Base-by-base conservation (phyloP, 1,140 invertebrate genomes). In the Euura saliciscinereae region DNA sequence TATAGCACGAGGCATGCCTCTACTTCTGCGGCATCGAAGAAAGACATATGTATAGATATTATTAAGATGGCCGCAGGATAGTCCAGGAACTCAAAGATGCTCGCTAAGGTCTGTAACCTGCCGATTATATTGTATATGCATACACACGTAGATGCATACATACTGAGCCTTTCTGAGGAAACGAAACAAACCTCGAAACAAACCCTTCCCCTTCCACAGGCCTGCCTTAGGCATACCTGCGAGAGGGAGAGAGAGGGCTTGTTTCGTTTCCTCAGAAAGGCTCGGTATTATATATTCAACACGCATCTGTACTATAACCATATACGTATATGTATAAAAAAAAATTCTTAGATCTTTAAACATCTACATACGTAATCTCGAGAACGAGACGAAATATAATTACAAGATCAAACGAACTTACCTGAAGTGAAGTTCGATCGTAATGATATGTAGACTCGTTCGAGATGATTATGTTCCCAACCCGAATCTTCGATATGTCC, bases 221-320 rank as follows among this genome's bases (percentile, higher is more conserved):
- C n/a, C n/a, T n/a, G n/a, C n/a, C n/a, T n/a, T n/a, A n/a, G n/a
- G n/a, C n/a, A n/a, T n/a, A n/a, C n/a, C n/a, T n/a, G n/a, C n/a
- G n/a, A n/a, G n/a, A n/a, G 6, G 51, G 43, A 44, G 51, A 45
- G 43, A 69, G 44, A 42, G 7, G 5, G 2, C 6, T 71, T 65
- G n/a, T n/a, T 71, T 71, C 44, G 69, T 71, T 71, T 28, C 69
- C 51, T 59, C 2, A 59, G 51, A n/a, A n/a, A n/a, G n/a, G n/a
- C n/a, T n/a, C n/a, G n/a, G n/a, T n/a, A 28, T 28, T 28, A 28
- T 28, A 28, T 28, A 28, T 28, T 28, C 28, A 28, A 28, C 28
- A 28, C 28, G 28, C 28, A 28, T 28, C 28, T 28, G 28, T 28
- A 28, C 28, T 28, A 28, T 28, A 28, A 28, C 28, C 28, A 28